These are phyloP conservation scores for Clitarchus hookeri DNA, from an alignment of 2,888 invertebrate genomes.

Conservation along the genomic window DNA sequence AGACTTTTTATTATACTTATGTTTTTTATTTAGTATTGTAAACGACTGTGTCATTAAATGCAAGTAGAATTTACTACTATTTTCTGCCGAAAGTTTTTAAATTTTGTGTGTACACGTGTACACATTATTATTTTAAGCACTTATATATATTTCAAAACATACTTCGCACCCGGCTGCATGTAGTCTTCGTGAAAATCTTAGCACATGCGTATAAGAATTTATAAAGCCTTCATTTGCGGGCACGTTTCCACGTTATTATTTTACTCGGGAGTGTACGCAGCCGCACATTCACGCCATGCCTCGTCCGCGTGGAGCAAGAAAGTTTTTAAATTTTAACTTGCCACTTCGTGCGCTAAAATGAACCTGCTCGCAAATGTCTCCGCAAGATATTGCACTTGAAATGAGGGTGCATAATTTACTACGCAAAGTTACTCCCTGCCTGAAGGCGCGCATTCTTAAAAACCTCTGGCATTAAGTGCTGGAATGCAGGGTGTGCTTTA, in stretches of 20 bases:
- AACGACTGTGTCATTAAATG: too few relatives aligned
- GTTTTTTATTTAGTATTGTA: too few relatives aligned
- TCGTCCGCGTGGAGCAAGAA: background rate
- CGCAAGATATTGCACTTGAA: background rate
- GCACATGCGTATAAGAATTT: background rate
- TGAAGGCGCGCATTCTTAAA: background rate
- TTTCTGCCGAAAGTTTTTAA: too few relatives aligned
- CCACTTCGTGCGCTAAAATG: background rate
- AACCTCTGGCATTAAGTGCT: too few relatives aligned
- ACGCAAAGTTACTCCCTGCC: background rate
- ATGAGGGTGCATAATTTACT: slow-evolving; percentile 8
- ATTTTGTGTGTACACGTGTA: too few relatives aligned
- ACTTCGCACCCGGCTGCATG: too few relatives aligned
- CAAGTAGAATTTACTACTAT: too few relatives aligned
- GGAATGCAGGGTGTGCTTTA: too few relatives aligned
- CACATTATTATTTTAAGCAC: too few relatives aligned
- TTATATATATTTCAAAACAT: too few relatives aligned
- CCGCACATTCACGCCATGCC: background rate
- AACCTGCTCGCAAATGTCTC: background rate
- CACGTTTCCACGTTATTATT: background rate
- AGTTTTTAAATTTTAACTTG: background rate
- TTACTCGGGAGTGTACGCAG: background rate
- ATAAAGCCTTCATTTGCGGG: background rate
- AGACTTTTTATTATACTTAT: too few relatives aligned
- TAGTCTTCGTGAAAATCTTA: too few relatives aligned